Evolutionary conservation across 1,140 invertebrate genomes (phyloP).

Genomic region (Drosophila sp.): DNA sequence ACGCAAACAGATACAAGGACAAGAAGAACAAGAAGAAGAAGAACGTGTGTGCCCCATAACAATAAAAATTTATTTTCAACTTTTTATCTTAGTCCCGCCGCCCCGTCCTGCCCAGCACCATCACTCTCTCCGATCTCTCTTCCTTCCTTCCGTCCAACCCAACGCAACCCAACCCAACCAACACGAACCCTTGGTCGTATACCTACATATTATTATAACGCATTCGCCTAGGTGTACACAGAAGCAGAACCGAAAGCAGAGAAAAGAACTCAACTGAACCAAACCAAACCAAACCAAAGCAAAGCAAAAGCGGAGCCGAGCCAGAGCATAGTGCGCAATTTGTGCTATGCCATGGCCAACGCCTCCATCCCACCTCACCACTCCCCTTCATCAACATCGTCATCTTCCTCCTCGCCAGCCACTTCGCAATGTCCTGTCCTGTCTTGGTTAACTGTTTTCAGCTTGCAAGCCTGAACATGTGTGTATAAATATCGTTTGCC

Average conservation of each 20-base stretch:
- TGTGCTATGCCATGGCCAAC: constrained; percentile 39
- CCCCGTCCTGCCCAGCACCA: constrained; percentile 22
- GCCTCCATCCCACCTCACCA: neutral
- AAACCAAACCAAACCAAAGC: constrained; percentile 19
- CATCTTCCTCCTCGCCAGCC: neutral
- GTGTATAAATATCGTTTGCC: constrained; percentile 65
- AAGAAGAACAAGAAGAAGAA: constrained; percentile 73
- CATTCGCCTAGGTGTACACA: constrained; percentile 75
- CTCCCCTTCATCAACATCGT: neutral
- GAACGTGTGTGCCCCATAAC: constrained; percentile 75
- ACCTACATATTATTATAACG: constrained; percentile 80
- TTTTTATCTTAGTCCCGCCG: constrained; percentile 65
- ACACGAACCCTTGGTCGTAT: constrained; percentile 41
- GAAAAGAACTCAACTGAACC: neutral
- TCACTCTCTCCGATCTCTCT: neutral
- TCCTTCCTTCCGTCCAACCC: constrained; percentile 2
- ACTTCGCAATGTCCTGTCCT: constrained; percentile 17
- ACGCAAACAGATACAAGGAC: constrained; percentile 81
- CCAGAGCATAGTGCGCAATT: constrained; percentile 46
- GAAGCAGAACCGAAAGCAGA: constrained; percentile 15
- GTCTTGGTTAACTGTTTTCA: constrained; percentile 66
- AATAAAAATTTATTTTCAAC: constrained; percentile 82
- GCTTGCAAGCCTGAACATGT: constrained; percentile 61
- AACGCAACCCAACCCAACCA: neutral
- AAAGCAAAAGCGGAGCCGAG: neutral